These are phyloP conservation scores for Cataglyphis albicans DNA, from an alignment of 2,888 invertebrate genomes.

Conservation along the genomic window DNA sequence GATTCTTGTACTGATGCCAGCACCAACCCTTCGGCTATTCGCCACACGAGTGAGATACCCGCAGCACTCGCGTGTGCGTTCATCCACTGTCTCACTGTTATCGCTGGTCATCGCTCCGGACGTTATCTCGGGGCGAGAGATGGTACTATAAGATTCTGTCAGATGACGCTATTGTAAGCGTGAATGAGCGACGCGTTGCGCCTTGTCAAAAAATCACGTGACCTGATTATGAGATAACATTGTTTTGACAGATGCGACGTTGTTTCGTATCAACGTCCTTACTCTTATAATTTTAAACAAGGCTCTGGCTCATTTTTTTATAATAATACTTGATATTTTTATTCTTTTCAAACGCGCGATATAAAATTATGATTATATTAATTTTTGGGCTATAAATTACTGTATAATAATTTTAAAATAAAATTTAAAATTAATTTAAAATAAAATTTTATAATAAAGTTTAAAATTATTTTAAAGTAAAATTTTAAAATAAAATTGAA, in stretches of 20 bases:
- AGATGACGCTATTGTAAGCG: conserved; percentile 65
- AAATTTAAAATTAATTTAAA: too few species aligned
- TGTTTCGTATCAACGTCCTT: not conserved
- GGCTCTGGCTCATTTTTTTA: not conserved
- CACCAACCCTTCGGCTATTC: not conserved
- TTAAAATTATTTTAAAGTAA: too few species aligned
- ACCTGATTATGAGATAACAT: not conserved
- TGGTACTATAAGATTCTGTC: conserved; percentile 54
- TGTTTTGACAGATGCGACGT: not conserved
- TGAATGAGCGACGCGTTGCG: not conserved
- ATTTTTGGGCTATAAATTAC: not conserved
- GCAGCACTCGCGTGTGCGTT: conserved; percentile 22
- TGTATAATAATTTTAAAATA: too few species aligned
- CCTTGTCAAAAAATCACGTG: not conserved
- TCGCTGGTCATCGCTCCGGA: not conserved
- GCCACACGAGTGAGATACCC: conserved; percentile 14
- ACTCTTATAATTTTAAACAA: not conserved
- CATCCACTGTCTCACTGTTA: not conserved
- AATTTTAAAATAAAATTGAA: too few species aligned
- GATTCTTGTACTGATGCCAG: conserved; percentile 71
- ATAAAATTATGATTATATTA: not conserved
- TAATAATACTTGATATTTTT: not conserved
- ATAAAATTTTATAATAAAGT: too few species aligned
- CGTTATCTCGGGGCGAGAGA: not conserved
- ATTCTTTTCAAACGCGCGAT: not conserved